phyloP scores from a whole-genome alignment of 2,113 vertebrate genomes.

The Phyllopteryx taeniolatus region DNA sequence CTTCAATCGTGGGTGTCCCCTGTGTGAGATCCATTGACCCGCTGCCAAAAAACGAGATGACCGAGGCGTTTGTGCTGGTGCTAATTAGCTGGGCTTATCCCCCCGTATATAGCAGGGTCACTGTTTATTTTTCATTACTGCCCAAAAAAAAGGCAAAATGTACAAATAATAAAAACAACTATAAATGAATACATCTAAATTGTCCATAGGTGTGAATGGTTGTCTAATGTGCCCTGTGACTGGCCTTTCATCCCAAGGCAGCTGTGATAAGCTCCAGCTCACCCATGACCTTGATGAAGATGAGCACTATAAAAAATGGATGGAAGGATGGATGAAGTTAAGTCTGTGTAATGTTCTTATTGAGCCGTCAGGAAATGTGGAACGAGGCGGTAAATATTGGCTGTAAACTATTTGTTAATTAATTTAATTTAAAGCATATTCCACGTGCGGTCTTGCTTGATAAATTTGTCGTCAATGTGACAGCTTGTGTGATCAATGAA shows the following conservation, averaged over 20 bases:
- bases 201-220: not conserved
- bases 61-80: conserved; percentile 50
- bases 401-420: not conserved
- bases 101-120: conserved; percentile 55
- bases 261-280: no score
- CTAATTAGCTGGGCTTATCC: conserved; percentile 57
- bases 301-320: no score
- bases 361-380: no score
- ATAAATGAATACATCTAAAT: not conserved
- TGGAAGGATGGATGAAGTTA: no score
- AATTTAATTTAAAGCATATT: not conserved
- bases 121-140: not conserved
- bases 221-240: not conserved
- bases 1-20: conserved; percentile 39
- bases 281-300: no score
- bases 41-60: conserved; percentile 56
- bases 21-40: conserved; percentile 50
- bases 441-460: not conserved
- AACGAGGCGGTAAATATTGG: no score
- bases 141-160: not conserved
- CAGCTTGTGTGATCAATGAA: not conserved
- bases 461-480: not conserved
- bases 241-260: not conserved
- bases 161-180: not conserved
- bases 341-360: no score